Evolutionary conservation across 2,797 vertebrate species (phyloP).

Genomic region (Coccyzus lansbergi): DNA sequence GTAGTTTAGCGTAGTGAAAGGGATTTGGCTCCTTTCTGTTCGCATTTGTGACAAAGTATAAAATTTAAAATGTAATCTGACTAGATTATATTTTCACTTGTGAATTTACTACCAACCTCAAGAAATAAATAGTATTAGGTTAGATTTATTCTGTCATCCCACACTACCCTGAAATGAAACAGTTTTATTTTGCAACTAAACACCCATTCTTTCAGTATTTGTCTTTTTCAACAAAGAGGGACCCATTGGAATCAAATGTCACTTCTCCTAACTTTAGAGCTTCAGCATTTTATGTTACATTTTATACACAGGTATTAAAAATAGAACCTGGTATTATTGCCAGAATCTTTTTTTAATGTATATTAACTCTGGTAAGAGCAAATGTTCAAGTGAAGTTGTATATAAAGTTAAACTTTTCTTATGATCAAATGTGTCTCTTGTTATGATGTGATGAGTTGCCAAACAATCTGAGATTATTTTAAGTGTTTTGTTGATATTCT

Average conservation of each 20-base stretch:
- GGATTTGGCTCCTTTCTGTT: conserved; percentile 46
- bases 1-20: conserved; percentile 72
- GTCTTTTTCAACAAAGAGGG: conserved; percentile 57
- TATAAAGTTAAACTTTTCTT: conserved; percentile 79
- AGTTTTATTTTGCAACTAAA: conserved; percentile 27
- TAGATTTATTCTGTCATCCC: not conserved
- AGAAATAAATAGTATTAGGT: conserved; percentile 13
- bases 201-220: conserved; percentile 30
- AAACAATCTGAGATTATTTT: conserved; percentile 82
- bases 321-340: conserved; percentile 70
- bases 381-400: conserved; percentile 78
- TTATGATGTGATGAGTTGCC: conserved; percentile 80
- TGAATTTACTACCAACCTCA: conserved; percentile 48
- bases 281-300: conserved; percentile 71
- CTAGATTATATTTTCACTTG: conserved; percentile 56
- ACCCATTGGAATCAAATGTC: conserved; percentile 25
- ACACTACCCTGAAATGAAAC: not conserved
- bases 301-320: conserved; percentile 72
- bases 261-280: conserved; percentile 28
- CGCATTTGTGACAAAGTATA: conserved; percentile 46
- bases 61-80: conserved; percentile 61
- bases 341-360: conserved; percentile 79
- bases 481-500: conserved; percentile 79
- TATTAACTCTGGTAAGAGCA: conserved; percentile 76
- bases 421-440: conserved; percentile 78